phyloP scores from a whole-genome alignment of 1,140 invertebrate genomes.

The Sycobia sp. region DNA sequence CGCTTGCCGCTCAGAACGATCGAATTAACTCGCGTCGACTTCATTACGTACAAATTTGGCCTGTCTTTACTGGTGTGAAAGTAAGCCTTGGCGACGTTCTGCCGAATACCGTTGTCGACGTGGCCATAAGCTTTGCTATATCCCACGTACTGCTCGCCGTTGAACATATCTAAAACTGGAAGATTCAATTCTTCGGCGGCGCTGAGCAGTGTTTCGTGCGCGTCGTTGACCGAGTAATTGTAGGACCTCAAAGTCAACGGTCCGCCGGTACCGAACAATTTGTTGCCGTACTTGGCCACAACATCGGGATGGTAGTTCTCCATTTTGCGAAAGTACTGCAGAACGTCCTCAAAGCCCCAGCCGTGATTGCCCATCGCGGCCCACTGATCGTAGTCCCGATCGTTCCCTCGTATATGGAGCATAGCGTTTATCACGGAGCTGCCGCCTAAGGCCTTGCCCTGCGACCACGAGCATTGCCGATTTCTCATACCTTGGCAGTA shows the following conservation, averaged over 20 bases:
- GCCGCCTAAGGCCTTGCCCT: conserved; percentile 77
- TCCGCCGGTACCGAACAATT: conserved; percentile 48
- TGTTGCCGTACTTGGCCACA: conserved; percentile 37
- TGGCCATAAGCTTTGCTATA: conserved; percentile 60
- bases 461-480: conserved; percentile 68
- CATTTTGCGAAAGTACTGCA: conserved; percentile 65
- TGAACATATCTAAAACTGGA: conserved; percentile 50
- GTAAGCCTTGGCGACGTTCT: conserved; percentile 69
- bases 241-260: conserved; percentile 56
- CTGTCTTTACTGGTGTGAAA: conserved; percentile 65
- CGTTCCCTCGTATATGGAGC: conserved; percentile 77
- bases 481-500: conserved; percentile 63
- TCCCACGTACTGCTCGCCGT: conserved; percentile 59
- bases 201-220: conserved; percentile 52
- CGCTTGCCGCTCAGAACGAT: conserved; percentile 61
- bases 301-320: conserved; percentile 49
- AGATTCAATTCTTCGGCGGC: conserved; percentile 56
- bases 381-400: conserved; percentile 72
- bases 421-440: conserved; percentile 81
- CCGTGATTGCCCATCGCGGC: conserved; percentile 63
- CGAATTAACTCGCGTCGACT: conserved; percentile 66
- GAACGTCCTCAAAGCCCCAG: conserved; percentile 65
- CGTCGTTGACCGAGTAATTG: conserved; percentile 55
- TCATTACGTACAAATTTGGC: conserved; percentile 73
- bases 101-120: conserved; percentile 64